A percentile compares a stretch with the other conserved stretches of the same genome.
Conservation (phyloP, 2,797 vertebrate species). For the Phalloptychus januarius region DNA sequence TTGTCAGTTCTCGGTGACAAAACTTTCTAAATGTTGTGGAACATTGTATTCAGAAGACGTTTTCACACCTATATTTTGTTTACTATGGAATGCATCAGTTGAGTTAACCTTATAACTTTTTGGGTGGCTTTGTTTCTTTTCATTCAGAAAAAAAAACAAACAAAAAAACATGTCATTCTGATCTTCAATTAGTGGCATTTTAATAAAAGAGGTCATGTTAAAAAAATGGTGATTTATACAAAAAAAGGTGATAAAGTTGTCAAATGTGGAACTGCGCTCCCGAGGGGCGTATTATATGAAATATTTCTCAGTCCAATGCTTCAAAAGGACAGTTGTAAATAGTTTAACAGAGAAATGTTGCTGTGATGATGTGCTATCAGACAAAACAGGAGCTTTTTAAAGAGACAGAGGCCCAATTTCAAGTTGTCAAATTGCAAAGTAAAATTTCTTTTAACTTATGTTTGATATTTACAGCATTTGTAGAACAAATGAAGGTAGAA, state of each 20-base stretch:
- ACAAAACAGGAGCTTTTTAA: too few species aligned
- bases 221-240: background rate
- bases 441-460: too few species aligned
- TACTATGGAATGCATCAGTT: background rate
- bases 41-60: background rate
- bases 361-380: too few species aligned
- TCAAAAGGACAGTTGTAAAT: too few species aligned
- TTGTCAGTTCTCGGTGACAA: background rate
- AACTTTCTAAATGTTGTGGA: background rate
- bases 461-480: too few species aligned
- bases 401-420: too few species aligned
- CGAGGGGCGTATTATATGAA: too few species aligned
- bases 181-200: slow-evolving; percentile 7
- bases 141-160: background rate
- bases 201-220: slow-evolving; percentile 6
- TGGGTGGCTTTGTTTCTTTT: background rate
- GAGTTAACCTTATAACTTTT: background rate
- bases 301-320: too few species aligned
- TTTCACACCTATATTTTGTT: background rate
- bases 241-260: slow-evolving; percentile 17
- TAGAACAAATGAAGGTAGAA: too few species aligned
- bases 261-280: background rate
- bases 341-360: too few species aligned
- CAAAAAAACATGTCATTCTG: background rate
- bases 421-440: too few species aligned